Evolutionary conservation across 2,888 invertebrate genomes (phyloP), one percentile per base, ranked within the genome.

Genomic region (Microchrysa polita): DNA sequence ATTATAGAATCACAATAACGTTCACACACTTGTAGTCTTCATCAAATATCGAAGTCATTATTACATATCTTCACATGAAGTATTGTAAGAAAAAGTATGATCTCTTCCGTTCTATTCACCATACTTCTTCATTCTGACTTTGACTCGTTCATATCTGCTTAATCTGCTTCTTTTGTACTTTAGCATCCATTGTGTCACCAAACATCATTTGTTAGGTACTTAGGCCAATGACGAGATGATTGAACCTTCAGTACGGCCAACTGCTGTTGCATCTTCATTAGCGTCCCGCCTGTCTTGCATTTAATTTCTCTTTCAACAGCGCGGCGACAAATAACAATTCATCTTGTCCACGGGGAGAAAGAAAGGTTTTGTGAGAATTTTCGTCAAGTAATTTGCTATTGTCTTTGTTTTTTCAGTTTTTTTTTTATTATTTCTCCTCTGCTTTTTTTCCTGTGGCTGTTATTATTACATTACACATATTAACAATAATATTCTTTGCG

Each of bases 191-290:
- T 65, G 27, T 34, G 65, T 48, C 48, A 48, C 48, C 48, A 65
- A n/a, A 34, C 48, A 48, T 48, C 44, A 48, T 48, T 9, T 42
- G 22, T 22, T 57, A 23, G 27, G 22, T 20, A n/a, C 22, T 53
- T 18, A 53, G n/a, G 48, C 16, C 48, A 48, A 48, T 48, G 48
- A 48, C 12, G 65, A 48, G 61, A 42, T 42, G 5, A 5, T 48
- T 65, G 12, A 65, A 22, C 18, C 65, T 48, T 65, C 20, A 20
- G 16, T 20, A 18, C 20, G 23, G 12, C 18, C 34, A 65, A 65
- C 34, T 57, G n/a, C n/a, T n/a, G 27, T 34, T 34, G 69, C 55
- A 42, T 69, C 69, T 69, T 57, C 69, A 69, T 69, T 52, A 53
- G n/a, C 14, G n/a, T 5, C 27, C 27, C 14, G n/a, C 2, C 27